These are phyloP conservation scores for Cyanoliseus patagonus DNA, from an alignment of 2,113 vertebrate species.

Conservation along the genomic window DNA sequence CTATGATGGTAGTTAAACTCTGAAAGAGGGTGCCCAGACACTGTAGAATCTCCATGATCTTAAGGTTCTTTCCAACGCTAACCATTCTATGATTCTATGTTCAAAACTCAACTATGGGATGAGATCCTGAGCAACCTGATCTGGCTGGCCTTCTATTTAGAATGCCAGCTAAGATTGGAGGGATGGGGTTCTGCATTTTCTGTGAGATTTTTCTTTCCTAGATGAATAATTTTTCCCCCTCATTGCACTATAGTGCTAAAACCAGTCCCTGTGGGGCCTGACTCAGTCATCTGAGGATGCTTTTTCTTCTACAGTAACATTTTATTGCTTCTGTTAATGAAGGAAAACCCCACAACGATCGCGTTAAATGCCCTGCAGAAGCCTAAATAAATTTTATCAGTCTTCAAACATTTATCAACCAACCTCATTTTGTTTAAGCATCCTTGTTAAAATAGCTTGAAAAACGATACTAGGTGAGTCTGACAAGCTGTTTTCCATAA, in stretches of 20 bases:
- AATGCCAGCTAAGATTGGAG: neutral
- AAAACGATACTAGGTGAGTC: neutral
- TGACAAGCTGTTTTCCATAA: neutral
- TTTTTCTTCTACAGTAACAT: neutral
- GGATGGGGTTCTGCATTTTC: neutral
- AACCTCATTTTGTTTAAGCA: neutral
- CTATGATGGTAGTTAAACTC: neutral
- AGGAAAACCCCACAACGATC: accelerated
- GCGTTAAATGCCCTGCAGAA: neutral
- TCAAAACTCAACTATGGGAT: neutral
- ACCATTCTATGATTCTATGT: neutral
- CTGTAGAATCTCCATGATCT: neutral
- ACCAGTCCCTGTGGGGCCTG: neutral
- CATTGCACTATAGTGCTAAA: neutral
- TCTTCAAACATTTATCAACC: neutral
- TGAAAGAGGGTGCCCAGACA: neutral
- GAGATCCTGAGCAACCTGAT: neutral
- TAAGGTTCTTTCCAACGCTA: neutral
- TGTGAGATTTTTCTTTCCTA: neutral
- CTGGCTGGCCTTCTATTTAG: neutral
- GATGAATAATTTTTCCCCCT: neutral
- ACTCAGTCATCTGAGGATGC: neutral
- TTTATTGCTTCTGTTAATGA: neutral
- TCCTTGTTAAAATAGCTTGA: neutral
- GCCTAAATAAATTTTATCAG: neutral